Conservation (phyloP, 2,888 invertebrate species). For the Thecocarcelia acutangulata region DNA sequence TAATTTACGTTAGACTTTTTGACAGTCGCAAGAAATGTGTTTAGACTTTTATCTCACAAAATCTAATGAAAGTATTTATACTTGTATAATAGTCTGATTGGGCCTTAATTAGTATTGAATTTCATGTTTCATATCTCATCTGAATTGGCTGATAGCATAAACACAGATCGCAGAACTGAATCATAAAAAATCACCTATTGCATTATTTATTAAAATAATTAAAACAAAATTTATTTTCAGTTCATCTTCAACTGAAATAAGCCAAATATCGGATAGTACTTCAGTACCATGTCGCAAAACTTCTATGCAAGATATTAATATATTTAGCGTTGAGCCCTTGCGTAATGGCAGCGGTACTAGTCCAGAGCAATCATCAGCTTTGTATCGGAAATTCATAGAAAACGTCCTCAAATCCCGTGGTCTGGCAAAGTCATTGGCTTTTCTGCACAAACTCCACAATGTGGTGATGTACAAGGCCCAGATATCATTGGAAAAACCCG, state of each 20-base stretch:
- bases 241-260: constrained; percentile 79
- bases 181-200: no score
- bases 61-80: no score
- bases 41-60: no score
- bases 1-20: no score
- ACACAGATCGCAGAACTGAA: no score
- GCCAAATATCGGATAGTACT: constrained; percentile 75
- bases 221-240: constrained; percentile 66
- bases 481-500: constrained; percentile 85
- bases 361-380: constrained; percentile 82
- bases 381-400: constrained; percentile 90
- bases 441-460: constrained; percentile 88
- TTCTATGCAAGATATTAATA: constrained; percentile 80
- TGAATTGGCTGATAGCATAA: no score
- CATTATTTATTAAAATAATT: no score
- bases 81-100: no score
- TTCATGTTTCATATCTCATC: no score
- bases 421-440: constrained; percentile 89
- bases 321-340: constrained; percentile 83
- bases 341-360: constrained; percentile 82
- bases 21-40: no score
- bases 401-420: constrained; percentile 94
- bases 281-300: constrained; percentile 73
- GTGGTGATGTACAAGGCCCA: constrained; percentile 87
- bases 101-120: no score